These are phyloP conservation scores for Nephotettix cincticeps DNA, from an alignment of 1,140 invertebrate genomes.

Conservation along the genomic window DNA sequence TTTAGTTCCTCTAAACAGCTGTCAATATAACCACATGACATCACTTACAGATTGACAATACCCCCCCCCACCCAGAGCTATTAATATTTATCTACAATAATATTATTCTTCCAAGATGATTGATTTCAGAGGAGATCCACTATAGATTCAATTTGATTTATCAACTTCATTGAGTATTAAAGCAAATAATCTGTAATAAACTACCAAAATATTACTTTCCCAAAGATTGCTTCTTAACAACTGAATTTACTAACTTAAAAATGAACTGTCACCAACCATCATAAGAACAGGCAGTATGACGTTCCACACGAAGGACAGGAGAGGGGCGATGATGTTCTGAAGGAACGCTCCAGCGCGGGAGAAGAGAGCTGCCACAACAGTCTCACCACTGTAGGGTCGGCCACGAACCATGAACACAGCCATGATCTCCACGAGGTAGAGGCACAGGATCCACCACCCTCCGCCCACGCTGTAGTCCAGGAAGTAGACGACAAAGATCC, in stretches of 20 bases:
- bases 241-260: slow-evolving; percentile 30
- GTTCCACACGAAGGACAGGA: slow-evolving; percentile 87
- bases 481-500: slow-evolving; percentile 82
- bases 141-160: too few species aligned
- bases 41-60: too few species aligned
- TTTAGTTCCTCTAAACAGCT: too few species aligned
- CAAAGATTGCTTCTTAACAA: neutral
- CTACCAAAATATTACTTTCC: neutral
- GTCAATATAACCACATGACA: too few species aligned
- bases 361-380: slow-evolving; percentile 63
- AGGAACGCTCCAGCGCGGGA: slow-evolving; percentile 55
- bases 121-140: too few species aligned
- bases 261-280: slow-evolving; percentile 57
- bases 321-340: slow-evolving; percentile 60
- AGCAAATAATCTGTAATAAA: too few species aligned
- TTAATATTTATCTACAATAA: too few species aligned
- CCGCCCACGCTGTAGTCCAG: slow-evolving; percentile 79
- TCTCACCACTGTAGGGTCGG: slow-evolving; percentile 79
- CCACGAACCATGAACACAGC: slow-evolving; percentile 82
- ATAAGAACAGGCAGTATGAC: slow-evolving; percentile 76
- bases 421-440: slow-evolving; percentile 73
- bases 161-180: too few species aligned
- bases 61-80: too few species aligned
- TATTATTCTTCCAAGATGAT: too few species aligned
- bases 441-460: slow-evolving; percentile 80